These are phyloP conservation scores for Sarcophaga variegata DNA, from an alignment of 2,888 invertebrate genomes.

Conservation along the genomic window DNA sequence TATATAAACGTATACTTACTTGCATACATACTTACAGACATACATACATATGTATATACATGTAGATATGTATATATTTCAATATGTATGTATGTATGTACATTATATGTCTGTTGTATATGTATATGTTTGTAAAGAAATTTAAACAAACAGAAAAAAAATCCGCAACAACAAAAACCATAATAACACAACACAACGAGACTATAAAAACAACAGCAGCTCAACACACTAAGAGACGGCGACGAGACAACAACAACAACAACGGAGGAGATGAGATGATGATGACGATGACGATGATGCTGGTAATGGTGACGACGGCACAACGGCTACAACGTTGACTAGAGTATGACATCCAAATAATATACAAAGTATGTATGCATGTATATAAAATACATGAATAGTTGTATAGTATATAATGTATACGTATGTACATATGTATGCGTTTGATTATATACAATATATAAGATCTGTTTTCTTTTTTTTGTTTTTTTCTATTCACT, in stretches of 20 bases:
- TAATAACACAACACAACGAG: conserved; percentile 46
- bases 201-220: conserved; percentile 30
- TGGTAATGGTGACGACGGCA: conserved; percentile 22
- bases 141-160: conserved; percentile 6
- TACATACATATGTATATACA: conserved; percentile 15
- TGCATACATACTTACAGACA: background rate
- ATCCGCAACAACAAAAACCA: conserved; percentile 50
- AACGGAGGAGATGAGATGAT: background rate
- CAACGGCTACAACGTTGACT: conserved; percentile 24
- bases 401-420: background rate
- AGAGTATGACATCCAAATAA: conserved; percentile 40
- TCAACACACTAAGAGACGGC: conserved; percentile 27
- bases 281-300: background rate
- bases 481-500: background rate
- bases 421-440: background rate
- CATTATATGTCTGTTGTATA: conserved; percentile 52
- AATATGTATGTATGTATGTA: conserved; percentile 32
- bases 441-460: background rate
- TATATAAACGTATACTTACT: conserved; percentile 29
- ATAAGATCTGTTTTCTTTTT: background rate
- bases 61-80: conserved; percentile 36
- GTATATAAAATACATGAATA: conserved; percentile 11
- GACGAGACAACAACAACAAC: conserved; percentile 33
- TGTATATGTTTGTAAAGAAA: conserved; percentile 30
- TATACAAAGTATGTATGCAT: conserved; percentile 2